Percentiles rank a stretch among this genome's conserved stretches.
Conservation (phyloP, 2,888 invertebrate species). For the Tanaodytes sp. region DNA sequence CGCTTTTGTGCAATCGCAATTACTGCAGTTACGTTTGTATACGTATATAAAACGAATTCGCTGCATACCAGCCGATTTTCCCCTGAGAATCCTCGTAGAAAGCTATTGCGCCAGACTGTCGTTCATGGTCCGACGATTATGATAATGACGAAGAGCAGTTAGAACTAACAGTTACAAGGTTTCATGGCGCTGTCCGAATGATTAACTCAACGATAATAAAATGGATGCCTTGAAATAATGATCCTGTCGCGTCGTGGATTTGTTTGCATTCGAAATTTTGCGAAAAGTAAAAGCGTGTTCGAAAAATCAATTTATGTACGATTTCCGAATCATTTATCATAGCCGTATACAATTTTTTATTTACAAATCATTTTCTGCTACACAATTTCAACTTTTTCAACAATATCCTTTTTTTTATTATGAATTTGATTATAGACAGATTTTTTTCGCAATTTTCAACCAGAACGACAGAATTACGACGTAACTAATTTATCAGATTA, state of each 20-base stretch:
- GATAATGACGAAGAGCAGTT: conserved; percentile 51
- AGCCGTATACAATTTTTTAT: background rate
- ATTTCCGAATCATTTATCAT: background rate
- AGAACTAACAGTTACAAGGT: conserved; percentile 50
- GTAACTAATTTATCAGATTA: no score
- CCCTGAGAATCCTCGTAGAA: conserved; percentile 48
- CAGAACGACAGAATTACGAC: no score
- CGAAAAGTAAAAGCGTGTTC: background rate
- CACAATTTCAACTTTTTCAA: no score
- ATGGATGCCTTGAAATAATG: conserved; percentile 21
- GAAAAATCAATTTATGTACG: no score
- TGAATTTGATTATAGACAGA: no score
- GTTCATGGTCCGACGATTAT: conserved; percentile 53
- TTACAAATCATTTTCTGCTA: no score
- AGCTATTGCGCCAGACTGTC: conserved; percentile 52
- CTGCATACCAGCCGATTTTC: conserved; percentile 40
- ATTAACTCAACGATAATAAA: conserved; percentile 41
- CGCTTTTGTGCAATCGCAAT: conserved; percentile 42
- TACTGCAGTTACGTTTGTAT: conserved; percentile 42
- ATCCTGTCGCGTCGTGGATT: conserved; percentile 28
- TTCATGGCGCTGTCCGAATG: conserved; percentile 32
- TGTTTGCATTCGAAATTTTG: conserved; percentile 21
- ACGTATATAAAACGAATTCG: no score
- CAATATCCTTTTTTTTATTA: no score
- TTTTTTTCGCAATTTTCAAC: no score